These are phyloP conservation scores for Lamprotornis superbus DNA, from an alignment of 2,113 vertebrate species.

Conservation along the genomic window DNA sequence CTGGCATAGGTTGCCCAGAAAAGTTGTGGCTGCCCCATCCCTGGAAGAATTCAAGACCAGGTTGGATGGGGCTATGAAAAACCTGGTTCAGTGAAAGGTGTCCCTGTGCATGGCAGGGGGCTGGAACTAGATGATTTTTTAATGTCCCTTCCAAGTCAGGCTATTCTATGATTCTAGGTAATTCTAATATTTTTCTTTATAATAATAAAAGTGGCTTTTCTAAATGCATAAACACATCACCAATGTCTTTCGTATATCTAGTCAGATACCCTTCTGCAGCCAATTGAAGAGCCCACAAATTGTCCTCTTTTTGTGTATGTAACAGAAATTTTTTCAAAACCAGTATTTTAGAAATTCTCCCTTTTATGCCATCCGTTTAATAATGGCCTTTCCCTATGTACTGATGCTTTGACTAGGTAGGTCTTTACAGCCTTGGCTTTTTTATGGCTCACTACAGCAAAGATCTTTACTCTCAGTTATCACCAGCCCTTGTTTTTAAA, in stretches of 20 bases:
- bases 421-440: neutral
- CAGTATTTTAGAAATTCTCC: neutral
- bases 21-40: neutral
- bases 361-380: neutral
- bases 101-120: neutral
- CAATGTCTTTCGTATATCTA: neutral
- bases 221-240: neutral
- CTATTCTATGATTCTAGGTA: neutral
- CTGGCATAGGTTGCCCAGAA: neutral
- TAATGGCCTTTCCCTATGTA: neutral
- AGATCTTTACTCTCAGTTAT: neutral
- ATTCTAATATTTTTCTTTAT: neutral
- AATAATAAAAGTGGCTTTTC: neutral
- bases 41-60: neutral
- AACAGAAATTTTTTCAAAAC: neutral
- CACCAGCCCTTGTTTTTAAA: neutral
- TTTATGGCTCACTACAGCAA: neutral
- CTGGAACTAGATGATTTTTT: neutral
- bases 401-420: neutral
- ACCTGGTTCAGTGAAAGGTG: neutral
- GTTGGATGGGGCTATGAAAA: neutral
- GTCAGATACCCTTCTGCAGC: neutral
- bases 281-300: neutral
- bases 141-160: neutral
- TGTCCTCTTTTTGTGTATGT: neutral